Base-by-base conservation (phyloP, 2,888 invertebrate species). In the Tolmerus cingulatus region DNA sequence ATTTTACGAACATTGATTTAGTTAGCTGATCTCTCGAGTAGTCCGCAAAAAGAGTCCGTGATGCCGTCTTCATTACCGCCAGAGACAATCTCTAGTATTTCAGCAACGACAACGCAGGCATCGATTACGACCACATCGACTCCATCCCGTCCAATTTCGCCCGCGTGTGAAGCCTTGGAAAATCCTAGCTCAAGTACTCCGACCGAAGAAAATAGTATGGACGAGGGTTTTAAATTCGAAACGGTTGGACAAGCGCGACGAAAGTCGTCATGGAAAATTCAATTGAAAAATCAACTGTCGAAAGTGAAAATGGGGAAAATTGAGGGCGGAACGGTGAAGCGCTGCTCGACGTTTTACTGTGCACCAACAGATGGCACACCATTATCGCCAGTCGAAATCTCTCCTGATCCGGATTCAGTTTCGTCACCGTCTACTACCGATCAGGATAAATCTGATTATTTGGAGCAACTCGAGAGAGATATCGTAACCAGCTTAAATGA, bases 211-310 rank as follows among this genome's bases (percentile, higher is more conserved):
- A 91, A 92, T 87, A 91, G 92, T 3, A 90, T 91, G 37, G 90
- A 91, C 88, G 90, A 91, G 87, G 89, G 88, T 74, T 90, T 90
- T 88, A 93, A 92, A 89, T 93, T 93, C 88, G 94, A 94, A 90
- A 90, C 92, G 57, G 16, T 86, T 16, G 88, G 87, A 34, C 92
- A 93, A 89, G 91, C 92, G 86, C 92, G 95, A 88, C 94, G 95
- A 90, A 95, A 95, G 90, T 92, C 93, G 34, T 95, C 95, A 46
- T 96, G 96, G 96, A 96, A 96, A 92, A 95, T 95, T 88, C 96
- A 95, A 92, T 93, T 97, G 88, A 97, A 97, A 92, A 95, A 96
- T 90, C 96, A 97, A 93, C 94, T 97, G 90, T 96, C 96, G 89
- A 96, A 95, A 93, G 97, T 96, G 90, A 96, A 95, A 92, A 93